Evolutionary conservation across 2,888 invertebrate species (phyloP), one percentile per base, ranked within the genome.

Genomic region (Drosophila peninsularis): DNA sequence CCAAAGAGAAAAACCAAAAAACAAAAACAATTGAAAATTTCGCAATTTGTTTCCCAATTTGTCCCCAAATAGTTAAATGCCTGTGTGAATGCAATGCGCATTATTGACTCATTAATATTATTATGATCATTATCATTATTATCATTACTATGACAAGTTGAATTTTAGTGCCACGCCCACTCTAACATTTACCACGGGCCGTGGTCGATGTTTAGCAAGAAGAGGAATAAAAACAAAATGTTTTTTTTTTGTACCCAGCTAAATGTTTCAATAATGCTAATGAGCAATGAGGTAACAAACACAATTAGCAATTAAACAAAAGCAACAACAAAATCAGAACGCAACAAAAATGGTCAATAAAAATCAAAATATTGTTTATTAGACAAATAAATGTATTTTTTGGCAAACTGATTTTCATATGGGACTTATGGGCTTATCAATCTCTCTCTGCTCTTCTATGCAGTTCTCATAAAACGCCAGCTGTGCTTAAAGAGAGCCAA

Each of bases 321-420:
- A 27, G 45, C 54, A 66, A 63, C 53, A 54, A 58, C 30, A 73
- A 66, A 64, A 32, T 49, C 55, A 62, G 44, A 74, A 64, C 50
- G 62, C 55, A 55, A 24, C 24, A 62, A 75, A 65, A 72, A 75
- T 34, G 75, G 80, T 82, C 78, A 82, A 82, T 85, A 82, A 82
- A 82, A 85, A 75, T 75, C 66, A 80, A 82, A 82, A 75, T 78
- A 82, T 82, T 82, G 82, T 86, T 82, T 86, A 86, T 71, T 83
- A 86, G 86, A 83, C 76, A 86, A 78, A 80, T 74, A 76, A 76
- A 76, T 54, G 52, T 70, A 57, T 49, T 63, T 69, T 56, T 71
- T 71, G 54, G 61, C 24, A 56, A 66, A 56, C 44, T 44, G 54
- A 17, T 47, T 61, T 72, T 56, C 36, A 52, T 55, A 14, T 47